Evolutionary conservation across 2,888 invertebrate species (phyloP).

Genomic region (Mythimna vitellina): DNA sequence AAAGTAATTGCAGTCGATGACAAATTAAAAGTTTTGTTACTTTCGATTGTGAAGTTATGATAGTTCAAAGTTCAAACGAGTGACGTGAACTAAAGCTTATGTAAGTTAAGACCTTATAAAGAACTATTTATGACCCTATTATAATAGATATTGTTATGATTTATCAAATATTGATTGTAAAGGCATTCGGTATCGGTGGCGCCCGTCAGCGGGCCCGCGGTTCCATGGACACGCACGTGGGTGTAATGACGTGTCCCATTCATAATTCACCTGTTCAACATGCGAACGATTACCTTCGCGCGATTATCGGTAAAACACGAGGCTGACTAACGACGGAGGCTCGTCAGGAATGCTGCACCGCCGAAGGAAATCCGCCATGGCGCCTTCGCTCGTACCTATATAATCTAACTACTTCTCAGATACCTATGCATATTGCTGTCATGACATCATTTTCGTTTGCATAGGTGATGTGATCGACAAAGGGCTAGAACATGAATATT

Average conservation of each 20-base stretch:
- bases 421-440: slow-evolving; percentile 72
- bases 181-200: slow-evolving; percentile 35
- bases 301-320: slow-evolving; percentile 77
- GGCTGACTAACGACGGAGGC: slow-evolving; percentile 82
- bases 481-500: slow-evolving; percentile 65
- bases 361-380: slow-evolving; percentile 89
- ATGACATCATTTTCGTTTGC: slow-evolving; percentile 85
- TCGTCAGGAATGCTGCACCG: slow-evolving; percentile 86
- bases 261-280: slow-evolving; percentile 83
- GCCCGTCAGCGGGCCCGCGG: slow-evolving; percentile 63
- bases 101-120: slow-evolving; percentile 5
- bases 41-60: slow-evolving; percentile 18
- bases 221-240: slow-evolving; percentile 65
- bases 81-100: slow-evolving; percentile 17
- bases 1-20: slow-evolving; percentile 30
- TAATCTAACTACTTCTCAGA: slow-evolving; percentile 70
- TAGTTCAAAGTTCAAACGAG: slow-evolving; percentile 47
- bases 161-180: slow-evolving; percentile 11
- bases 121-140: slow-evolving; percentile 8
- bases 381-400: slow-evolving; percentile 80
- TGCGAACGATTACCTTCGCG: slow-evolving; percentile 74
- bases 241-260: slow-evolving; percentile 81
- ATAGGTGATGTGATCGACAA: slow-evolving; percentile 77
- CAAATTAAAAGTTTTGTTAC: slow-evolving; percentile 22
- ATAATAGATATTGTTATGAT: slow-evolving; percentile 9